Percentiles rank a stretch among this genome's conserved stretches.
phyloP scores from a whole-genome alignment of 2,797 vertebrate species.

The Paguma larvata region DNA sequence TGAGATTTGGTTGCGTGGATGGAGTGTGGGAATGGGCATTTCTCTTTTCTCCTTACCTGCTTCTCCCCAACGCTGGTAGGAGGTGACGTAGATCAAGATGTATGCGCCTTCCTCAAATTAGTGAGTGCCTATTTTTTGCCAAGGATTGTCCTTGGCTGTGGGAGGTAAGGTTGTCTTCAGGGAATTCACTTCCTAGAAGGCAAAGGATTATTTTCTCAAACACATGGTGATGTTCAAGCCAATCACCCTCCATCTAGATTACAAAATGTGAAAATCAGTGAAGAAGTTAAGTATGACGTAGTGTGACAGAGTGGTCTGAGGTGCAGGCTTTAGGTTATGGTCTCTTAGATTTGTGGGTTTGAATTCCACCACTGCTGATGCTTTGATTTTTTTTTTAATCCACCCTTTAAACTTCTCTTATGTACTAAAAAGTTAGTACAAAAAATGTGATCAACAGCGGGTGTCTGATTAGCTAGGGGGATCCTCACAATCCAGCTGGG shows the following conservation, averaged over 20 bases:
- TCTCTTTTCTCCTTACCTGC: not conserved
- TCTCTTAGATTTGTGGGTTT: slow-evolving; percentile 89
- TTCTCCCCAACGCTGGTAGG: too few relatives aligned
- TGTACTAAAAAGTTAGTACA: not conserved
- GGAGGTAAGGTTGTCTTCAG: not conserved
- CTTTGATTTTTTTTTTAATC: not conserved
- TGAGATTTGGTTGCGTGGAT: not conserved
- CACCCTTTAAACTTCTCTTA: not conserved
- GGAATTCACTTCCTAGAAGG: not conserved
- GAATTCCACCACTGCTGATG: slow-evolving; percentile 86
- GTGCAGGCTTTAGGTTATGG: slow-evolving; percentile 91
- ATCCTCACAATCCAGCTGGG: not conserved
- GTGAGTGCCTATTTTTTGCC: not conserved
- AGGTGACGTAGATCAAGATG: not conserved
- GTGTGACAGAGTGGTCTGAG: slow-evolving; percentile 93
- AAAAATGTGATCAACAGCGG: not conserved
- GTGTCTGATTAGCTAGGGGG: too few relatives aligned
- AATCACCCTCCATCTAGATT: not conserved
- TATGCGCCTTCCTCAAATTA: not conserved
- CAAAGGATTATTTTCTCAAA: not conserved
- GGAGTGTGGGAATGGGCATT: not conserved
- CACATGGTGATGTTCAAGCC: not conserved
- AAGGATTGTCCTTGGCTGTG: not conserved
- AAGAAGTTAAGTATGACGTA: slow-evolving; percentile 77
- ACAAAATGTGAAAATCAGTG: not conserved